Evolutionary conservation across 2,797 vertebrate genomes (phyloP).

Genomic region (Eulemur coronatus): DNA sequence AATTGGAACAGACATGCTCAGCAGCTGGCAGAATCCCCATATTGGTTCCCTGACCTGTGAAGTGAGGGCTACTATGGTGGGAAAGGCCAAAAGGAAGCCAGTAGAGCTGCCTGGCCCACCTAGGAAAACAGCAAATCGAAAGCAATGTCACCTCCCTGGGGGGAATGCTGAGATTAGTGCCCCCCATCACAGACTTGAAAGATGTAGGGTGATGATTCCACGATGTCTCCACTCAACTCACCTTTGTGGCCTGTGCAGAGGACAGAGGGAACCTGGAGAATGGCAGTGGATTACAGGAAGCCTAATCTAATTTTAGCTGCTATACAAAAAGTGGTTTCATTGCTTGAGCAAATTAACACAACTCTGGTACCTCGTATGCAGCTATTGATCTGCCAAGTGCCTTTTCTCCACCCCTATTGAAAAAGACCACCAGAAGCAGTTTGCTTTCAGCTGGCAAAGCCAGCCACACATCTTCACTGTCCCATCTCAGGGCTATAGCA

Average conservation of each 20-base stretch:
- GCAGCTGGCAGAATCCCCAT: background rate
- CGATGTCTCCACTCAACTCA: background rate
- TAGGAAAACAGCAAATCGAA: background rate
- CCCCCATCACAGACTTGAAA: background rate
- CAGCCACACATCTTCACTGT: background rate
- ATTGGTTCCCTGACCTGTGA: background rate
- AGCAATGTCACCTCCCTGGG: background rate
- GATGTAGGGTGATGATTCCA: background rate
- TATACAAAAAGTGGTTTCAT: background rate
- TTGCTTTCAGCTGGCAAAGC: background rate
- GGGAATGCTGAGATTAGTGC: background rate
- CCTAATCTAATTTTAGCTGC: background rate
- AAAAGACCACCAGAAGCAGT: background rate
- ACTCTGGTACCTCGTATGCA: background rate
- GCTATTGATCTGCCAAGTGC: background rate
- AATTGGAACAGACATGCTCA: background rate
- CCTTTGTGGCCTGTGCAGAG: background rate
- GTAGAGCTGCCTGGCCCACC: background rate
- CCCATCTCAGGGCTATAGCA: background rate
- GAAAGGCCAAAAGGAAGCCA: background rate
- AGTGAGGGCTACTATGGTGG: background rate
- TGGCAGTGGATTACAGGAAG: background rate
- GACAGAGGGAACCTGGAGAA: background rate
- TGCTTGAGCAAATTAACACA: background rate
- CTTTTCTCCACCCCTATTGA: background rate